These are phyloP conservation scores for Morelia viridis DNA, from an alignment of 2,797 vertebrate species.

Conservation along the genomic window DNA sequence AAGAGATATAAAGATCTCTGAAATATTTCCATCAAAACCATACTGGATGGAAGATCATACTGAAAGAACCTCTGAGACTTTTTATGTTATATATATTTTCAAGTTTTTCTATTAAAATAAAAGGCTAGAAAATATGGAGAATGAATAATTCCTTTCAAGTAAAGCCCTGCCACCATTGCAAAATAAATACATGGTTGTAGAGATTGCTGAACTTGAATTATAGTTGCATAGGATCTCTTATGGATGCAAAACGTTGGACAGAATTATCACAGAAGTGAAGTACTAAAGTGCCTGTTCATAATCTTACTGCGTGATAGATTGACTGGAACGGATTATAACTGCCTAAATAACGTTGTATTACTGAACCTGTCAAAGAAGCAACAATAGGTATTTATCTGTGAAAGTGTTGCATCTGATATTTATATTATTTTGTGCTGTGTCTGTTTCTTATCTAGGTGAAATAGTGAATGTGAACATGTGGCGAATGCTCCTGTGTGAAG, in stretches of 20 bases:
- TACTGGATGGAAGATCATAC: background rate
- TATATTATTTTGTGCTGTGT: background rate
- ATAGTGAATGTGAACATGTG: conserved; percentile 95
- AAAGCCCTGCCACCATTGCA: background rate
- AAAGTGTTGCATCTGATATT: background rate
- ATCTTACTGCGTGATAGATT: background rate
- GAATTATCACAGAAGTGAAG: background rate
- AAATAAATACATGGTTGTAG: background rate
- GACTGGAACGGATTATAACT: background rate
- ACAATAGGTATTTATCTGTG: background rate
- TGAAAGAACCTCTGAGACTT: background rate
- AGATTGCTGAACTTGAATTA: background rate
- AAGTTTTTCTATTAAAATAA: background rate
- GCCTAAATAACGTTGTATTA: background rate
- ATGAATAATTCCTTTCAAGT: background rate
- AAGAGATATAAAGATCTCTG: background rate
- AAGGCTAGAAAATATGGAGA: background rate
- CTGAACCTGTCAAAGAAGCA: background rate
- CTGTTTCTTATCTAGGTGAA: conserved; percentile 77
- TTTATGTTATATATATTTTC: background rate
- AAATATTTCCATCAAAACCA: background rate
- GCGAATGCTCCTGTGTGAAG: conserved; percentile 94
- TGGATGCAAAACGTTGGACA: background rate
- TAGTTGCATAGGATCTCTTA: background rate
- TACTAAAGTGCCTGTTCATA: background rate